phyloP scores from a whole-genome alignment of 37 sponge, comb jelly and placozoan species.

The Aplysina aerophoba region DNA sequence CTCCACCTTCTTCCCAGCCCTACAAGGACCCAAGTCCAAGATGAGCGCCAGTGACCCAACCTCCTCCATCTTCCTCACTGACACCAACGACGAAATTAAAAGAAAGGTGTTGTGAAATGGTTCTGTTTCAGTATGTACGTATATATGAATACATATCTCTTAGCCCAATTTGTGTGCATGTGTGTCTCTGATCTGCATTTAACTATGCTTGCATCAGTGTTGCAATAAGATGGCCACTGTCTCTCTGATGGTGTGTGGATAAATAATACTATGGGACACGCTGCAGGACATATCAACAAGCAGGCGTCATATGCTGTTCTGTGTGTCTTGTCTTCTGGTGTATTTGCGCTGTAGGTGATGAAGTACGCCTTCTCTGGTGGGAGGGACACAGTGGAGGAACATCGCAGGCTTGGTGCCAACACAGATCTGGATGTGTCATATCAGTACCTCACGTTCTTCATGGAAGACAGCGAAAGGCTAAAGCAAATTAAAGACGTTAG shows the following conservation, averaged over 20 bases:
- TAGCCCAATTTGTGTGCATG: too few species aligned
- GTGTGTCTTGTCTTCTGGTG: not conserved
- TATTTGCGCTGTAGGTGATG: slow-evolving; percentile 65
- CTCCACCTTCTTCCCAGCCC: slow-evolving; percentile 97
- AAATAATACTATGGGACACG: too few species aligned
- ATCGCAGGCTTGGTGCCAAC: slow-evolving; percentile 90
- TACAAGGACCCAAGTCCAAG: slow-evolving; percentile 97
- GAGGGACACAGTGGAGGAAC: slow-evolving; percentile 93
- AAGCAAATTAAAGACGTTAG: slow-evolving; percentile 85
- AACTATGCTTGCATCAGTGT: too few species aligned
- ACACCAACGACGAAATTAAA: slow-evolving; percentile 86
- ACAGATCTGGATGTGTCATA: slow-evolving; percentile 95
- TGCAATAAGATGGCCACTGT: too few species aligned
- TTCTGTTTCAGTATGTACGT: too few species aligned
- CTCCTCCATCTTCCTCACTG: slow-evolving; percentile 95
- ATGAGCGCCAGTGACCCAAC: slow-evolving; percentile 97
- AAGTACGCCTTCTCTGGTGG: slow-evolving; percentile 99
- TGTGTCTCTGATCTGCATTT: too few species aligned
- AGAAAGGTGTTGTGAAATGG: slow-evolving; percentile 58
- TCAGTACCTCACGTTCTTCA: slow-evolving; percentile 95
- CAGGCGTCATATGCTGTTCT: too few species aligned
- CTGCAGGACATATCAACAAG: not conserved
- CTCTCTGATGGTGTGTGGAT: too few species aligned
- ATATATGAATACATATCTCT: too few species aligned
- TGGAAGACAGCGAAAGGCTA: slow-evolving; percentile 87